phyloP scores from a whole-genome alignment of 64 coral and sea anemone species.

The Actinia equina region DNA sequence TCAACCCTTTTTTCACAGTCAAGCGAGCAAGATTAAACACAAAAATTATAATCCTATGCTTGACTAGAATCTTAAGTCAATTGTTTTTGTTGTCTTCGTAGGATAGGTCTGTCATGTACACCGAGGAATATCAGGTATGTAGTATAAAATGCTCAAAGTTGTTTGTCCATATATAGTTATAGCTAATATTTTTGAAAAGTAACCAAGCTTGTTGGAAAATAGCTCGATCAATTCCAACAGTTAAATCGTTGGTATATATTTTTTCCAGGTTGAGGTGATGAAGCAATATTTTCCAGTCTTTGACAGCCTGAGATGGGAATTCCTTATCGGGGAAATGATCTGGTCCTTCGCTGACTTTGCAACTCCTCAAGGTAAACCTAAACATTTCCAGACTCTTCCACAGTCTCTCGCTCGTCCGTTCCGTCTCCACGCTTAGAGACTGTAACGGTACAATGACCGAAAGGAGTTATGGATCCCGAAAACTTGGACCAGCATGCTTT shows the following conservation, averaged over 20 bases:
- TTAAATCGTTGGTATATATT: too few relatives aligned
- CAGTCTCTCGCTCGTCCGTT: too few relatives aligned
- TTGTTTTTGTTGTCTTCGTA: slow-evolving; percentile 7
- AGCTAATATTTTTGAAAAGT: neutral
- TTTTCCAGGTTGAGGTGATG: slow-evolving; percentile 56
- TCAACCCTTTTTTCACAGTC: neutral
- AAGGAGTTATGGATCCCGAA: too few relatives aligned
- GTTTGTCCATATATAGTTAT: neutral
- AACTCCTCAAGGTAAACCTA: slow-evolving; percentile 42
- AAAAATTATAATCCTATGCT: too few relatives aligned
- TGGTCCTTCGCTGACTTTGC: slow-evolving; percentile 76
- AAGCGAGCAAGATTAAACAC: neutral
- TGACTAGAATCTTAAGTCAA: neutral
- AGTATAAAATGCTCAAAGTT: neutral
- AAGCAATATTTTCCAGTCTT: slow-evolving; percentile 74
- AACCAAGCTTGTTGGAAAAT: neutral
- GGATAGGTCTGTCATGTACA: slow-evolving; percentile 80
- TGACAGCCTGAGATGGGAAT: slow-evolving; percentile 63
- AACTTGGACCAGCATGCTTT: too few relatives aligned
- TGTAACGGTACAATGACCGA: too few relatives aligned
- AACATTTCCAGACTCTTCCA: too few relatives aligned
- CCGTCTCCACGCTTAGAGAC: too few relatives aligned
- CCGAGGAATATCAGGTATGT: slow-evolving; percentile 91
- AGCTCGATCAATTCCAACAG: neutral
- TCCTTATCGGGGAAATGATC: slow-evolving; percentile 70